Conservation (phyloP, 2,888 invertebrate species). For the Camponotus fellah region DNA sequence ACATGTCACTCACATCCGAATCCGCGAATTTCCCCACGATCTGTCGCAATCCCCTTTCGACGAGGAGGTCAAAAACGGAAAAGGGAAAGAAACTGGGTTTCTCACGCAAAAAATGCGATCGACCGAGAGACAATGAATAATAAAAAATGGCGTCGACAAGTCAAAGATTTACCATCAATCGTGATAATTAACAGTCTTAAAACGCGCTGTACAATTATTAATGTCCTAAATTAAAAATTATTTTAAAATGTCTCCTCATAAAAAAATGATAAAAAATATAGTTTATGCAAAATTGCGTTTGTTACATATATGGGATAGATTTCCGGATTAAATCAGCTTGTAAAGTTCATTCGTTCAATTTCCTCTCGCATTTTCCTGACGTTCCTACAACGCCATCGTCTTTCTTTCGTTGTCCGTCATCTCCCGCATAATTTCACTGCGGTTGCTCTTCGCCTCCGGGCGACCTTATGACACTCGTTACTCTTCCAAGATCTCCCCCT, state of each 20-base stretch:
- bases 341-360: background rate
- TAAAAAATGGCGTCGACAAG: background rate
- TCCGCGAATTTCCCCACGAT: conserved; percentile 68
- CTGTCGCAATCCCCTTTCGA: conserved; percentile 40
- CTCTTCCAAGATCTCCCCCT: conserved; percentile 2
- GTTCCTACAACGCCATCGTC: conserved; percentile 41
- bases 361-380: conserved; percentile 21
- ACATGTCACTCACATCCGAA: conserved; percentile 75
- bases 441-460: conserved; percentile 34
- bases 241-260: background rate
- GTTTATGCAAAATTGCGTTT: too few species aligned
- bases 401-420: conserved; percentile 21
- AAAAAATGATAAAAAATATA: background rate
- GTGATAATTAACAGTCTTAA: too few species aligned
- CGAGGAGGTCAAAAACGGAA: conserved; percentile 57
- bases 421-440: conserved; percentile 47
- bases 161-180: background rate
- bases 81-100: conserved; percentile 7
- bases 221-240: background rate
- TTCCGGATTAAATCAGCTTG: background rate
- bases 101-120: conserved; percentile 7
- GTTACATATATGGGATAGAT: background rate
- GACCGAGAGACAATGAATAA: background rate
- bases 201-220: background rate
- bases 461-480: conserved; percentile 37